Evolutionary conservation across 2,797 vertebrate species (phyloP), one percentile per base, ranked within the genome.

Genomic region (Clarias laeviceps): DNA sequence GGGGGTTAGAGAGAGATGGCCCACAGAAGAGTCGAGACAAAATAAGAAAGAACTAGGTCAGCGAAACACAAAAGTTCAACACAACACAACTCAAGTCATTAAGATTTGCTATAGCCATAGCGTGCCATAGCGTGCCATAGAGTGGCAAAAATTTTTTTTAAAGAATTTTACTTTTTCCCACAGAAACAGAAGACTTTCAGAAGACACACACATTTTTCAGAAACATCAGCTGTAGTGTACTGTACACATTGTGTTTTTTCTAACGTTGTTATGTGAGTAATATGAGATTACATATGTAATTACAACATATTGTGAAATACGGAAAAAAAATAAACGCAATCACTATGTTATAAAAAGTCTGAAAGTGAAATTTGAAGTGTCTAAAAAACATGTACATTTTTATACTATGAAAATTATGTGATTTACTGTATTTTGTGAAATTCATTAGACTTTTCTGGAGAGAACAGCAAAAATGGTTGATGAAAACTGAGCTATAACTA

Each of bases 31-130:
- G 68, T 88, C 88, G 89, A 84, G 79, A 93, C 88, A 94, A 91
- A 93, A 93, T 94, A 92, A 91, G 87, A 88, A 88, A 90, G 91
- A 95, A 94, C 54, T 92, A 90, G 94, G 94, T 95, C 95, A 94
- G 86, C 70, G 86, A 91, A 94, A 95, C 93, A 91, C 17, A 45
- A 34, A 45, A 34, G 57, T 62, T 54, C 3, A 29, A 65, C 59
- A 78, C 50, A 78, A 62, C 59, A 64, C 78, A 65, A 50, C 78
- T 54, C 40, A 68, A 66, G 40, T 66, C 79, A 81, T 56, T 81
- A 54, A 81, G 79, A 66, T 81, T 50, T 50, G 50, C 12, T 50
- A 14, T 50, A 50, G 12, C 50, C 50, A 14, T 50, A 12, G 50
- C 2, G 50, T 50, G 50, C 11, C 2, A 50, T 11, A 50, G 45